Base-by-base conservation (phyloP, 1,140 invertebrate species). In the Macrocentrus cingulum region DNA sequence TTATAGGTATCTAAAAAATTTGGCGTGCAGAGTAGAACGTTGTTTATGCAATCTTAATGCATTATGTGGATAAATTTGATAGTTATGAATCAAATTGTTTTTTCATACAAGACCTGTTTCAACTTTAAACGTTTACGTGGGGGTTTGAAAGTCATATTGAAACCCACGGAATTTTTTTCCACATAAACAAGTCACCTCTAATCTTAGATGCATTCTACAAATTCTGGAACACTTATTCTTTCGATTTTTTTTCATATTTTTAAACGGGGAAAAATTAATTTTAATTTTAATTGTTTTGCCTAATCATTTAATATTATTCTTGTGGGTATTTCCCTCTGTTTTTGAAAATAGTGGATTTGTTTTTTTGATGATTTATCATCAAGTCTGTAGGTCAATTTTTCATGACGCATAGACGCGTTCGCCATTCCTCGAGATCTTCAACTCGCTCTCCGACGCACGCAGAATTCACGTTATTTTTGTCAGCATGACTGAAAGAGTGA, bases 381-480 rank as follows among this genome's bases (percentile, higher is more conserved):
- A 6, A 23, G 32, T 51, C 48, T 51, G 18, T 51, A 19, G 48
- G 48, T 51, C 29, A 51, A 8, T 16, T 51, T 51, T 8, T 37
- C 18, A 11, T 16, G 15, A 37, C 9, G 34, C 32, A 37, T 7
- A 37, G 32, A 36, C 48, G n/a, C n/a, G 53, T 49, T 51, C 16
- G 52, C 39, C 46, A 56, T 60, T 55, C 56, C 53, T 41, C 22
- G 51, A 56, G 45, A 54, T 49, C n/a, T 48, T 41, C 18, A 62
- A 51, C 39, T 50, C 32, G 46, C 51, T 46, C 41, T 37, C 32
- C 29, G 51, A 66, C 67, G 66, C 65, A 63, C 65, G 57, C 56
- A 70, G 70, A 74, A 77, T 70, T 69, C 59, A 58, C 71, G 76
- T 78, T 80, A 80, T 80, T 80, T 80, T 80, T 70, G 72, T 80